Evolutionary conservation across 2,888 invertebrate genomes (phyloP).

Genomic region (Uropetala carovei): DNA sequence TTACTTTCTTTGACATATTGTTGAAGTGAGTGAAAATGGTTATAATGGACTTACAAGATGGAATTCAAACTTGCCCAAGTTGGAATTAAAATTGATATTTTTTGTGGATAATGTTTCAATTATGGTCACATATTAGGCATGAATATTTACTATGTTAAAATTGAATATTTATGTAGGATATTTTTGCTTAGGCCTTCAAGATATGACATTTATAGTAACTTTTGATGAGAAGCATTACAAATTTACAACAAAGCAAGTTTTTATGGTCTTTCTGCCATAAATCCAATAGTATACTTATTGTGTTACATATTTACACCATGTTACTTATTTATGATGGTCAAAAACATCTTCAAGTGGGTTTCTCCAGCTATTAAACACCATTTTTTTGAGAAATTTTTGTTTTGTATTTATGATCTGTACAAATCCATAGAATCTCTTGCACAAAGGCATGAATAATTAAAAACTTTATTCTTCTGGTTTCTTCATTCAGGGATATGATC

Average conservation of each 20-base stretch:
- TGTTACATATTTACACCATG: background rate
- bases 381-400: background rate
- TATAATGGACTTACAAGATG: background rate
- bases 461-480: conserved; percentile 34
- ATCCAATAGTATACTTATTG: background rate
- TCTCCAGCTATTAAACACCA: conserved; percentile 6
- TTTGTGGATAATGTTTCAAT: background rate
- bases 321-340: background rate
- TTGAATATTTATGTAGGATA: background rate
- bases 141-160: background rate
- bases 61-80: background rate
- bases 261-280: background rate
- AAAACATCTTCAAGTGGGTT: background rate
- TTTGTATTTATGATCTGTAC: background rate
- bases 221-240: background rate
- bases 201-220: background rate
- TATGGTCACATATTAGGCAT: background rate
- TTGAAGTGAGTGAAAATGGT: background rate
- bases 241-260: background rate
- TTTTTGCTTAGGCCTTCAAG: background rate
- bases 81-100: background rate
- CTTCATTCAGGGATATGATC: conserved; percentile 35
- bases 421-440: background rate
- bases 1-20: too few relatives aligned
- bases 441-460: background rate